Percentiles rank a stretch among this genome's conserved stretches.
These are phyloP conservation scores for Pantherophis vulpinus DNA, from an alignment of 2,797 vertebrate species.

Conservation along the genomic window DNA sequence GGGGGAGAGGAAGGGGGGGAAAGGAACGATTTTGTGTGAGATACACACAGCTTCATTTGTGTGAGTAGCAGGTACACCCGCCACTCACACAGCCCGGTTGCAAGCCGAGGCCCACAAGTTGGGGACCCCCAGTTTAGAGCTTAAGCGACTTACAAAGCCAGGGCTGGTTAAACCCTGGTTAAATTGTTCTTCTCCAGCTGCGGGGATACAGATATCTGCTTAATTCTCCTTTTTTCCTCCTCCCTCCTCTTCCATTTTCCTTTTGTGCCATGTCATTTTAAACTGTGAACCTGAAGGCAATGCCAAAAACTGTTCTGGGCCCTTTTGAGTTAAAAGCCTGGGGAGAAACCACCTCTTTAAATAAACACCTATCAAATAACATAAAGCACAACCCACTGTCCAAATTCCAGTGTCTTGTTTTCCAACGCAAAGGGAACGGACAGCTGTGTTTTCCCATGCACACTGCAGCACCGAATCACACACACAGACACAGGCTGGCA, in stretches of 20 bases:
- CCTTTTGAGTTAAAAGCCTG: background rate
- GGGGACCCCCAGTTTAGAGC: background rate
- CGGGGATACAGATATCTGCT: background rate
- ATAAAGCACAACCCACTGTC: background rate
- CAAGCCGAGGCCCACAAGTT: fast-evolving
- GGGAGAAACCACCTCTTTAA: background rate
- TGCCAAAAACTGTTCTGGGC: background rate
- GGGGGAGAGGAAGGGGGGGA: too few relatives aligned
- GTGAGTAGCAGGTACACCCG: too few relatives aligned
- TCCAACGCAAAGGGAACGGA: background rate
- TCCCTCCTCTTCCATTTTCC: background rate
- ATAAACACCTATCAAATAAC: background rate
- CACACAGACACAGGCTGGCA: background rate
- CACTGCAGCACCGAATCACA: background rate
- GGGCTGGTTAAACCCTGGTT: background rate
- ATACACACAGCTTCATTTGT: too few relatives aligned
- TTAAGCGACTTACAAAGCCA: background rate
- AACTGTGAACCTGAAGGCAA: background rate
- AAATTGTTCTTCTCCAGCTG: background rate
- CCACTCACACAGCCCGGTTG: too few relatives aligned
- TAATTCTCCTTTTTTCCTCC: background rate
- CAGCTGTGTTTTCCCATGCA: background rate
- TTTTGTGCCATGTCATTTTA: background rate
- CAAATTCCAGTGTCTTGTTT: background rate
- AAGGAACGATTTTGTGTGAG: too few relatives aligned